phyloP scores from a whole-genome alignment of 2,113 vertebrate species.

The Coturnix japonica region DNA sequence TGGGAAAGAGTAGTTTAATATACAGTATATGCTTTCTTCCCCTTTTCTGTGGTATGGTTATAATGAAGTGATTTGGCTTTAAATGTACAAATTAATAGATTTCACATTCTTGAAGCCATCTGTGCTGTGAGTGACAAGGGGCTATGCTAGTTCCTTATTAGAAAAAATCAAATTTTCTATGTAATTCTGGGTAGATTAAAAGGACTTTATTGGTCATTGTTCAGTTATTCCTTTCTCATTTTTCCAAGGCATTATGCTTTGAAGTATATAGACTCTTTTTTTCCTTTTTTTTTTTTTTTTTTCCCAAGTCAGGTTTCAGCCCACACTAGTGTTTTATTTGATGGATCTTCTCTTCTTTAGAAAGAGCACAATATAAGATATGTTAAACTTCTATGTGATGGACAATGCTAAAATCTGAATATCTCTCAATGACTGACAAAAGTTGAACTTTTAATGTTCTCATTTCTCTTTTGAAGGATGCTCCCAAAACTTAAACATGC shows the following conservation, averaged over 20 bases:
- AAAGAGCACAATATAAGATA: background rate
- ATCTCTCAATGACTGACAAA: background rate
- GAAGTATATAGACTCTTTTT: background rate
- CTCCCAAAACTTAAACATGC: background rate
- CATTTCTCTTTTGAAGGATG: background rate
- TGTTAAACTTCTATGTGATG: background rate
- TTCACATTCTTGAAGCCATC: background rate
- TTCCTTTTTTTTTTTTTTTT: no score
- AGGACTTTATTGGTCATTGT: background rate
- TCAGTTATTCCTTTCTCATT: background rate
- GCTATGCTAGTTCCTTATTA: background rate
- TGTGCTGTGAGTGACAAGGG: background rate
- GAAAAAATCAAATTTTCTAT: background rate
- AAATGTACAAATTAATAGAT: background rate
- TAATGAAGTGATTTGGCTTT: background rate
- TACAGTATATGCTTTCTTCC: background rate
- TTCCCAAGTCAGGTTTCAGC: background rate
- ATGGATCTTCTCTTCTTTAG: background rate
- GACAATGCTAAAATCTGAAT: slow-evolving; percentile 17
- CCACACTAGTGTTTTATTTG: background rate
- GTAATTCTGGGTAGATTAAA: slow-evolving; percentile 1
- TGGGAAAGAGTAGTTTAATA: background rate
- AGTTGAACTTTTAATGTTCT: slow-evolving; percentile 28
- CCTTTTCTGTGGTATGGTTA: background rate
- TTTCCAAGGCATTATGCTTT: background rate